phyloP scores from a whole-genome alignment of 1,140 invertebrate genomes.

The Anastatus disparis region DNA sequence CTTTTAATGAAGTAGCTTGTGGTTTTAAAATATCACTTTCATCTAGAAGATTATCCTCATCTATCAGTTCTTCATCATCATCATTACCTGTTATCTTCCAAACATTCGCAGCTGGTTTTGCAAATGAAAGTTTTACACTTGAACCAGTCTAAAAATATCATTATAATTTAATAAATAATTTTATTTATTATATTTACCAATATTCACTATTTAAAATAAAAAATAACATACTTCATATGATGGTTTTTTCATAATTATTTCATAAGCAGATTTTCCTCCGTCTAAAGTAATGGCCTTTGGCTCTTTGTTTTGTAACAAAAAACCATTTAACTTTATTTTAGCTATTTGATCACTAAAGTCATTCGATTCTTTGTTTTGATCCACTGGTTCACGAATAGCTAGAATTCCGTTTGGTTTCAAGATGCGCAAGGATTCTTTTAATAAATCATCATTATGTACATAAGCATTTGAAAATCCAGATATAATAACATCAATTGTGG shows the following conservation, averaged over 20 bases:
- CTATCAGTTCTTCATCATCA: conserved; percentile 83
- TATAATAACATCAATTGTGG: conserved; percentile 71
- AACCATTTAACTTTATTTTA: conserved; percentile 73
- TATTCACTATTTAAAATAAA: too few relatives aligned
- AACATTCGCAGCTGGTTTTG: conserved; percentile 62
- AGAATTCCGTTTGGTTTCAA: conserved; percentile 70
- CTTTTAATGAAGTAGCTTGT: conserved; percentile 80
- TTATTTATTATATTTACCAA: not conserved
- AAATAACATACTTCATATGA: conserved; percentile 68
- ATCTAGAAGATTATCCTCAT: conserved; percentile 88
- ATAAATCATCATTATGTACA: conserved; percentile 65
- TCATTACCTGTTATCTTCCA: conserved; percentile 76
- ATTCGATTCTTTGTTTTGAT: conserved; percentile 28
- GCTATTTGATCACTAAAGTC: conserved; percentile 64
- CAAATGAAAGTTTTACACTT: conserved; percentile 65
- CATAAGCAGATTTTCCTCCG: conserved; percentile 57
- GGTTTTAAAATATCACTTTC: conserved; percentile 91
- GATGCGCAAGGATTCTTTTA: conserved; percentile 69
- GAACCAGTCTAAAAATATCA: conserved; percentile 65
- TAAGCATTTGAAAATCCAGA: conserved; percentile 66
- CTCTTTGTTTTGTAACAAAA: conserved; percentile 69
- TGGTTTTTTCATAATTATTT: conserved; percentile 72
- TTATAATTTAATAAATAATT: not conserved
- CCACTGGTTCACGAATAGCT: conserved; percentile 48
- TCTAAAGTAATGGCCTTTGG: conserved; percentile 70